Percentiles rank a stretch among this genome's conserved stretches.
Conservation (phyloP, 2,888 invertebrate genomes). For the Leptopilina syphax region DNA sequence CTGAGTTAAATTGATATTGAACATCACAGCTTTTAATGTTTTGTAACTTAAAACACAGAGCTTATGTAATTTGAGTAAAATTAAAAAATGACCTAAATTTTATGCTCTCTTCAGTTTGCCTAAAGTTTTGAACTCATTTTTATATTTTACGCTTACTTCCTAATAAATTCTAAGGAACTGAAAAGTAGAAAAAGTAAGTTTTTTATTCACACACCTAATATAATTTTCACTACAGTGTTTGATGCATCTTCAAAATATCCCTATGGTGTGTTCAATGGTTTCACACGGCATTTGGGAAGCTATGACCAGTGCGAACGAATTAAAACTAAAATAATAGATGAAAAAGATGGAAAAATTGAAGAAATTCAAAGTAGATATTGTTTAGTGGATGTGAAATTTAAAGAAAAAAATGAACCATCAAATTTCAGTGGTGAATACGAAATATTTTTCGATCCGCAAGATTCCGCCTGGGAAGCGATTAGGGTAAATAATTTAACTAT, state of each 20-base stretch:
- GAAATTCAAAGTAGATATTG: constrained; percentile 64
- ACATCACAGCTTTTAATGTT: too few relatives aligned
- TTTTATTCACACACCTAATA: too few relatives aligned
- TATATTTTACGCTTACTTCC: too few relatives aligned
- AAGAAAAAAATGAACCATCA: constrained; percentile 51
- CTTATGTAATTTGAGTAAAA: too few relatives aligned
- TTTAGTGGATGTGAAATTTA: constrained; percentile 63
- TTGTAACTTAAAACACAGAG: too few relatives aligned
- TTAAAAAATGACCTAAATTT: too few relatives aligned
- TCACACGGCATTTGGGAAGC: constrained; percentile 66
- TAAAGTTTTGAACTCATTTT: too few relatives aligned
- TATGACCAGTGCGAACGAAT: constrained; percentile 68
- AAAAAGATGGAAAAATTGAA: constrained; percentile 40
- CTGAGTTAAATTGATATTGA: too few relatives aligned
- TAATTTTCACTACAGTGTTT: constrained; percentile 51
- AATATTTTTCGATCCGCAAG: constrained; percentile 63
- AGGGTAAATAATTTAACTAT: constrained; percentile 54
- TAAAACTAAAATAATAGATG: constrained; percentile 49
- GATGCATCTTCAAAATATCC: constrained; percentile 68
- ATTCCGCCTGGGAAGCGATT: constrained; percentile 66
- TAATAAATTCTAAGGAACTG: too few relatives aligned
- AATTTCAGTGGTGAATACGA: constrained; percentile 50
- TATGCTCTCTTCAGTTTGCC: too few relatives aligned
- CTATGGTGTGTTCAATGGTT: constrained; percentile 65
- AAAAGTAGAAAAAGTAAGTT: too few relatives aligned